Conservation (phyloP, 2,888 invertebrate species). For the Ctenicera cuprea region DNA sequence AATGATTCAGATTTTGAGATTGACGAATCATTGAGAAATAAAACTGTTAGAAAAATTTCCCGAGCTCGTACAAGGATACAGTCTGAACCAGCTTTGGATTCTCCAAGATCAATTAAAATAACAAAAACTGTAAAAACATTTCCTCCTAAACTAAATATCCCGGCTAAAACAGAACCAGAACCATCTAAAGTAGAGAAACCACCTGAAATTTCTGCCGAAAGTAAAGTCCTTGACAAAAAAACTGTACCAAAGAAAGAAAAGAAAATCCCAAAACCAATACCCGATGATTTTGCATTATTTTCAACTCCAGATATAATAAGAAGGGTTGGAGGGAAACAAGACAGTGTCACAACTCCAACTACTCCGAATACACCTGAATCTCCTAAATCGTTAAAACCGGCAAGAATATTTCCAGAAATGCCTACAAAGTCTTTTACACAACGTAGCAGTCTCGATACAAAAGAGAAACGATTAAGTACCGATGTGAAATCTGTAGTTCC, state of each 20-base stretch:
- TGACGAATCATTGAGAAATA: slow-evolving; percentile 61
- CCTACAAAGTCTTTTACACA: slow-evolving; percentile 65
- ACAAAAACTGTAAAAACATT: slow-evolving; percentile 35
- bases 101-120: slow-evolving; percentile 29
- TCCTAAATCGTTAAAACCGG: slow-evolving; percentile 62
- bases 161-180: slow-evolving; percentile 47
- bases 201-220: slow-evolving; percentile 47
- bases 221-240: slow-evolving; percentile 62
- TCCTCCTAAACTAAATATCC: slow-evolving; percentile 29
- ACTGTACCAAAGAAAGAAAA: slow-evolving; percentile 70
- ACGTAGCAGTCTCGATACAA: slow-evolving; percentile 56
- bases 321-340: slow-evolving; percentile 74
- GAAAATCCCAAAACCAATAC: slow-evolving; percentile 73
- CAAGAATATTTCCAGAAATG: slow-evolving; percentile 67
- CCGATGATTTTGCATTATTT: slow-evolving; percentile 82
- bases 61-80: slow-evolving; percentile 55
- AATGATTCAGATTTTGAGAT: slow-evolving; percentile 75
- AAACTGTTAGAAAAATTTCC: slow-evolving; percentile 60
- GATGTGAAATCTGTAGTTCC: slow-evolving; percentile 59
- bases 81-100: slow-evolving; percentile 44
- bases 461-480: slow-evolving; percentile 62
- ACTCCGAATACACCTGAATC: slow-evolving; percentile 55
- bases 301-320: slow-evolving; percentile 87
- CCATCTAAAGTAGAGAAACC: slow-evolving; percentile 56
- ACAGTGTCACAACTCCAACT: slow-evolving; percentile 62